Percentiles rank a stretch among this genome's conserved stretches.
Evolutionary conservation across 2,888 invertebrate species (phyloP).

Genomic region (Electrophaes corylata): DNA sequence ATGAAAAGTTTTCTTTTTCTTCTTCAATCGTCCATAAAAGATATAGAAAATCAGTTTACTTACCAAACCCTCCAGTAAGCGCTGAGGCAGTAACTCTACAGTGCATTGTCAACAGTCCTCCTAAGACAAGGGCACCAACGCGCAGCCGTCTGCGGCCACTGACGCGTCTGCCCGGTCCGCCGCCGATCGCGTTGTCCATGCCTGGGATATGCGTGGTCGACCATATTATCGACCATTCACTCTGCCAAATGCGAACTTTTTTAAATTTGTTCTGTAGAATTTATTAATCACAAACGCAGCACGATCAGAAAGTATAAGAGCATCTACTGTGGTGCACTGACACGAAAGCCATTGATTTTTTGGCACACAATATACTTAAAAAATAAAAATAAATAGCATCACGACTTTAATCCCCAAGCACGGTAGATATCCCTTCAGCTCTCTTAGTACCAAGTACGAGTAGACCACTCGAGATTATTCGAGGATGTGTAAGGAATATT

Average conservation of each 20-base stretch:
- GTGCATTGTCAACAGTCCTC: constrained; percentile 69
- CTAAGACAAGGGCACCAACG: constrained; percentile 62
- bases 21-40: background rate
- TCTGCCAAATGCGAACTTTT: constrained; percentile 40
- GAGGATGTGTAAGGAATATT: too few species aligned
- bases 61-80: constrained; percentile 67
- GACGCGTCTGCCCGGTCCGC: constrained; percentile 30
- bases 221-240: constrained; percentile 70
- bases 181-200: constrained; percentile 61
- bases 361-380: too few species aligned
- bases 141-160: constrained; percentile 62
- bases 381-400: too few species aligned
- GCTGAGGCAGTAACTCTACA: constrained; percentile 63
- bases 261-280: too few species aligned
- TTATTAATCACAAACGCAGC: background rate
- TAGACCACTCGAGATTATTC: too few species aligned
- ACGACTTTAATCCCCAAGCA: too few species aligned
- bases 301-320: background rate
- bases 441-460: too few species aligned
- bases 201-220: constrained; percentile 68
- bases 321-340: background rate
- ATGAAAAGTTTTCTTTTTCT: too few species aligned
- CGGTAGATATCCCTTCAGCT: background rate
- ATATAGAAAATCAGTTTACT: constrained; percentile 38
- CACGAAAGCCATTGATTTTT: too few species aligned